A percentile compares a stretch with the other conserved stretches of the same genome.
phyloP scores from a whole-genome alignment of 2,888 invertebrate genomes.

The Thelaira solivaga region DNA sequence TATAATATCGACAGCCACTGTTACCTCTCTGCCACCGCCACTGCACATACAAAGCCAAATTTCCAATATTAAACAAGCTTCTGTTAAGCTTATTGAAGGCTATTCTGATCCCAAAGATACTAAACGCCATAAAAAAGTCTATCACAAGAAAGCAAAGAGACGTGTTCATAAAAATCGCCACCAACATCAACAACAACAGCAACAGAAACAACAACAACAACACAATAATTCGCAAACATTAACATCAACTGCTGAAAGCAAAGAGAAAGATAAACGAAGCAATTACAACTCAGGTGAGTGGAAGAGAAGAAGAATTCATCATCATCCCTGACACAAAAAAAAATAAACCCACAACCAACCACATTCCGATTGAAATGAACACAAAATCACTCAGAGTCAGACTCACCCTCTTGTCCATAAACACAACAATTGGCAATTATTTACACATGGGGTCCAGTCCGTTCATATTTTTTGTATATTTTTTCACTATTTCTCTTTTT shows the following conservation, averaged over 20 bases:
- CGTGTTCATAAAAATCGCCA: constrained; percentile 69
- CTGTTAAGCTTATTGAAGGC: constrained; percentile 76
- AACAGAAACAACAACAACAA: constrained; percentile 64
- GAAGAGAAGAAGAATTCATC: background rate
- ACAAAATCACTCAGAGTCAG: background rate
- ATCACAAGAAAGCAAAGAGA: constrained; percentile 74
- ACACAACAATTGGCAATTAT: constrained; percentile 55
- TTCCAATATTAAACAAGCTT: constrained; percentile 74
- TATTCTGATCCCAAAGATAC: constrained; percentile 77
- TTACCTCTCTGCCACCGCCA: constrained; percentile 61
- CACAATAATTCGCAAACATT: constrained; percentile 56
- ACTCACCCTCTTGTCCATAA: background rate
- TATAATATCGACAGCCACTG: constrained; percentile 46
- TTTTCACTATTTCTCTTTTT: background rate
- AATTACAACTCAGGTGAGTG: constrained; percentile 76
- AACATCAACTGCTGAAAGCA: constrained; percentile 65
- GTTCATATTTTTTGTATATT: background rate
- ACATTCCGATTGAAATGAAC: background rate
- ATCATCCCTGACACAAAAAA: constrained; percentile 2
- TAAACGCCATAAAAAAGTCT: constrained; percentile 75
- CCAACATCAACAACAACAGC: constrained; percentile 63
- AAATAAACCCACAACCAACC: constrained; percentile 1
- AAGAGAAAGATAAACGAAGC: constrained; percentile 71
- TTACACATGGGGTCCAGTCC: constrained; percentile 44
- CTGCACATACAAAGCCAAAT: constrained; percentile 52